These are phyloP conservation scores for Plectropomus leopardus DNA, from an alignment of 2,113 vertebrate genomes.

Conservation along the genomic window DNA sequence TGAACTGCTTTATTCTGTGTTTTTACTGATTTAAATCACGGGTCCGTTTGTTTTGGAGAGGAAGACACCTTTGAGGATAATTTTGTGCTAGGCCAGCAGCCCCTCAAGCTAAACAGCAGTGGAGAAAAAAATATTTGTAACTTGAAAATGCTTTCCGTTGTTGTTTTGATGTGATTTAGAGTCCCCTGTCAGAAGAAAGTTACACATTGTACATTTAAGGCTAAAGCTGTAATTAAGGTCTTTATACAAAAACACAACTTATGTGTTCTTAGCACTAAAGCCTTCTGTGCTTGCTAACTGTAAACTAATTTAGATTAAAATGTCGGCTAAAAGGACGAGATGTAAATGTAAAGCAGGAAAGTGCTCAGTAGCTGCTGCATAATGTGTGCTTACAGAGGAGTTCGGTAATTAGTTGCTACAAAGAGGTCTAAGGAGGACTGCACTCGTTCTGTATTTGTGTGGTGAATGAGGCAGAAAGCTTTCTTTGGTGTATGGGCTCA, in stretches of 20 bases:
- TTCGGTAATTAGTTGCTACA: constrained; percentile 15
- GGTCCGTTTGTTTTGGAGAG: too few species aligned
- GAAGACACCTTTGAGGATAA: too few species aligned
- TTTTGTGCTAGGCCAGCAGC: too few species aligned
- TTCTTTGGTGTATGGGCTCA: constrained; percentile 38
- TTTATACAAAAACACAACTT: constrained; percentile 9
- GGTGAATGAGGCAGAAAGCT: constrained; percentile 20
- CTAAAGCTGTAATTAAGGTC: constrained; percentile 14
- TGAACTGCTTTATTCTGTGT: too few species aligned
- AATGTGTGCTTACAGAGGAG: not conserved
- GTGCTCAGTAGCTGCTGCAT: not conserved
- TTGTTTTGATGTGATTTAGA: too few species aligned
- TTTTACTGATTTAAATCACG: too few species aligned
- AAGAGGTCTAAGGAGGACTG: not conserved
- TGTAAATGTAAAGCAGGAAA: constrained; percentile 1
- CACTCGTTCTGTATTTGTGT: not conserved
- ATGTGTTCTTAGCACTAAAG: not conserved
- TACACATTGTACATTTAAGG: not conserved
- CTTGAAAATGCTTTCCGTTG: too few species aligned
- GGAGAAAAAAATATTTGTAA: too few species aligned
- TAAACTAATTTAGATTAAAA: constrained; percentile 21
- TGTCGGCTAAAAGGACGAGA: constrained; percentile 8
- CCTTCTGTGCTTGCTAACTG: not conserved
- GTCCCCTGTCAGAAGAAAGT: too few species aligned
- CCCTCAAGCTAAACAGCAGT: too few species aligned